Evolutionary conservation across 2,797 vertebrate genomes (phyloP), one percentile per base, ranked within the genome.

Genomic region (Anguilla obscura): DNA sequence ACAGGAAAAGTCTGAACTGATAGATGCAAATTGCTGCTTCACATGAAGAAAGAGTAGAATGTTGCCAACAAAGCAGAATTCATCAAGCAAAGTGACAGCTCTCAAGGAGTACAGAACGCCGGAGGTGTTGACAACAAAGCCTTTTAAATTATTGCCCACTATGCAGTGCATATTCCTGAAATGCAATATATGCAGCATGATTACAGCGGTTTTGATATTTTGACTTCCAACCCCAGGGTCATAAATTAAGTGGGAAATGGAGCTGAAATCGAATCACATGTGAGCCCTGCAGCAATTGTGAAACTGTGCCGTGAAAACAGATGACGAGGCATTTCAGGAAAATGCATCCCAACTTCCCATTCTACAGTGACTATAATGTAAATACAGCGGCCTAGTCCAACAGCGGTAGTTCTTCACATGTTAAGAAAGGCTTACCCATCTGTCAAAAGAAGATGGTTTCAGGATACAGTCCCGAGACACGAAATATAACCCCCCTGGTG

Each of bases 401-500:
- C 80, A 76, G 24, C 54, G 21, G 52, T 52, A 56, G 88, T 87
- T 86, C 69, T 80, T 52, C 40, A 84, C 56, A 69, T 63, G 76
- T 54, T 76, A 87, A 85, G 74, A 87, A 89, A 84, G 86, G 79
- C 80, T 88, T 89, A 85, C 54, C 18, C 87, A 74, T 86, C 9
- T 60, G 85, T 92, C 91, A 79, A 48, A 58, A 56, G 84, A 87
- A 89, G 79, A 86, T 88, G 89, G 88, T 88, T 92, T 94, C 94
- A 93, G 93, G 93, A 94, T 93, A 90, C 76, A 50, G 79, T 63
- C 83, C 80, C 45, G 87, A 92, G 90, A 92, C 90, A 87, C 93
- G 93, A 92, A 93, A 94, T 92, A 94, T 90, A 92, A 95, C 91
- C 93, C 94, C 4, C 3, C n/a, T 71, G 87, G 21, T 89, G 88